Base-by-base conservation (phyloP, 2,113 vertebrate genomes). In the Sylvia atricapilla region DNA sequence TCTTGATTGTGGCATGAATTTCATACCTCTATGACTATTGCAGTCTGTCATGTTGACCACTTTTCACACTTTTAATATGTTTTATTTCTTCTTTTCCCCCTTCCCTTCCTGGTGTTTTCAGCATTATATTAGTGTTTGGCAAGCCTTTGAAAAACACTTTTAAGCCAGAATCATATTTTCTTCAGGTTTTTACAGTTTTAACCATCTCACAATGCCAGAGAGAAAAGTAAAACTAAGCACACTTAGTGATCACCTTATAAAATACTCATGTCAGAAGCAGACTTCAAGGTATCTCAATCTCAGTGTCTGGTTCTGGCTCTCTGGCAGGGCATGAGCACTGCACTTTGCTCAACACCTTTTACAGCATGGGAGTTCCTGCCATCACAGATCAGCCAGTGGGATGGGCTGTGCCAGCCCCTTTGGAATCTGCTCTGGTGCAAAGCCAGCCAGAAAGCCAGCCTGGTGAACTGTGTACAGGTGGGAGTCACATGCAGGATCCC, bases 401-500 rank as follows among this genome's bases (percentile, higher is more conserved):
- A 66, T 53, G 59, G 28, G 15, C 55, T 73, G 13, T 80, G 67
- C 59, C 46, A 77, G 58, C 28, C 23, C 27, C 55, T 70, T 35
- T 2, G 0, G 28, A 74, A 24, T 37, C n/a, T 49, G 19, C 53
- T 80, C 27, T 13, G 8, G 16, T 23, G 28, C 50, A 44, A 82
- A 59, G 15, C 44, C 24, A 76, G 4, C 28, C 2, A 2, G 43
- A 47, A 63, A 67, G 20, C 9, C 50, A 43, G 16, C 25, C 50
- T 77, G 64, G 15, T 35, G 68, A 59, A 20, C 55, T 92, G 73
- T 25, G 25, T 35, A 15, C 23, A 30, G 43, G 15, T 74, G n/a
- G 35, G 18, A 58, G 28, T 78, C 47, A 17, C 9, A 2, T 0
- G 0, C 31, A 43, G 43, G 35, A 68, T 75, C 39, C 24, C 35